These are phyloP conservation scores for Simalia tracyae DNA, from an alignment of 2,797 vertebrate genomes.

Conservation along the genomic window DNA sequence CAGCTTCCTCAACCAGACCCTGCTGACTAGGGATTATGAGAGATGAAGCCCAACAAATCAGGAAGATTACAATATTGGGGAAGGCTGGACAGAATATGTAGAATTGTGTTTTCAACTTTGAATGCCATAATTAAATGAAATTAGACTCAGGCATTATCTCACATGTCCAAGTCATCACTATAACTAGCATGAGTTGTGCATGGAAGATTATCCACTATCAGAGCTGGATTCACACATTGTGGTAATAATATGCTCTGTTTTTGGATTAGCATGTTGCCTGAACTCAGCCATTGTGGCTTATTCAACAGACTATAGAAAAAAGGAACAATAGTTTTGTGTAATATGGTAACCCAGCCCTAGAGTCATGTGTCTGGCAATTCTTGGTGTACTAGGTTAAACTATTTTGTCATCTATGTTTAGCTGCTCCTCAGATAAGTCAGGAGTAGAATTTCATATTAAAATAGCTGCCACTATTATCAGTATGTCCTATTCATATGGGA, in stretches of 20 bases:
- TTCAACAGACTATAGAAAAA: too few relatives aligned
- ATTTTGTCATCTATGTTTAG: background rate
- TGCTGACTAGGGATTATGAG: too few relatives aligned
- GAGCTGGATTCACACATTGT: too few relatives aligned
- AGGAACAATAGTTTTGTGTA: too few relatives aligned
- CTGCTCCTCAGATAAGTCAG: background rate
- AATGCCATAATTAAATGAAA: background rate
- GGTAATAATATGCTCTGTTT: too few relatives aligned
- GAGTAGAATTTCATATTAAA: background rate
- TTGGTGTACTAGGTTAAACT: background rate
- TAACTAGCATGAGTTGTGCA: background rate
- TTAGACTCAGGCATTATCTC: background rate
- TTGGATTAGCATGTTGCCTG: too few relatives aligned
- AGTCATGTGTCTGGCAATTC: background rate
- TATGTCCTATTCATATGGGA: background rate
- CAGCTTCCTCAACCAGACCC: too few relatives aligned
- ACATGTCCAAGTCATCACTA: background rate
- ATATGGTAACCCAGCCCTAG: too few relatives aligned
- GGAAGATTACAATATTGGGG: too few relatives aligned
- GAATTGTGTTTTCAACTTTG: background rate
- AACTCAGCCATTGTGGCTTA: too few relatives aligned
- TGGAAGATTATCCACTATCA: background rate
- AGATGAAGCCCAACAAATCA: too few relatives aligned
- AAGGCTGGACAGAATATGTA: background rate
- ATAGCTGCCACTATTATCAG: background rate